Base-by-base conservation (phyloP, 2,113 vertebrate genomes). In the Cottus gobio region DNA sequence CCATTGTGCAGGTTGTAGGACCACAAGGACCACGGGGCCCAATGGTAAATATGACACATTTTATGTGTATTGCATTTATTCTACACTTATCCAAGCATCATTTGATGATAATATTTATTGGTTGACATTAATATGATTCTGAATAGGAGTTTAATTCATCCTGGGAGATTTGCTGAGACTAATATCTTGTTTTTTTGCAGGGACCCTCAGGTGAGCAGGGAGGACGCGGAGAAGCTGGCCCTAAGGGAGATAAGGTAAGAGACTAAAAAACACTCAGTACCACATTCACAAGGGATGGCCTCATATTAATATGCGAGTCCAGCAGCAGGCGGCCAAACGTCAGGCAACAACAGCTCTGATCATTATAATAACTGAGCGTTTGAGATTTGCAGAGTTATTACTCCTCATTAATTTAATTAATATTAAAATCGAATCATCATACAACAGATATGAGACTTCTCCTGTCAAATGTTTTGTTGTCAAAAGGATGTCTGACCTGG, bases 201-300 rank as follows among this genome's bases (percentile, higher is more conserved):
- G 97, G 97, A 75, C 97, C 97, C 69, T 73, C 95, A 73, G 97
- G 97, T 68, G 97, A 97, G 81, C 97, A 98, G 90, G 97, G 97
- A 93, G 39, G 87, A 85, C 95, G 96, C 76, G 97, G 97, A 62
- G 95, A 96, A 44, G 95, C 88, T 77, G 97, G 97, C 0, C 92
- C 93, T 15, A 97, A 97, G 89, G 97, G 97, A 39, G 97, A 97
- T 86, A 96, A 92, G 93, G 97, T 98, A 89, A 95, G 93, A 90
- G 20, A 75, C 18, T 12, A 54, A 54, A 5, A 34, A 39, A 74
- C 57, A 63, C 26, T 31, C 12, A 31, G 15, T 5, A 22, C 18
- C 61, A 7, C 7, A 42, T 31, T 50, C 5, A 39, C 34, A 31
- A 26, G 63, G 18, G 31, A 67, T 0, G 13, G 16, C 13, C 36